phyloP scores from a whole-genome alignment of 2,797 vertebrate species.

The Scarus forsteni region DNA sequence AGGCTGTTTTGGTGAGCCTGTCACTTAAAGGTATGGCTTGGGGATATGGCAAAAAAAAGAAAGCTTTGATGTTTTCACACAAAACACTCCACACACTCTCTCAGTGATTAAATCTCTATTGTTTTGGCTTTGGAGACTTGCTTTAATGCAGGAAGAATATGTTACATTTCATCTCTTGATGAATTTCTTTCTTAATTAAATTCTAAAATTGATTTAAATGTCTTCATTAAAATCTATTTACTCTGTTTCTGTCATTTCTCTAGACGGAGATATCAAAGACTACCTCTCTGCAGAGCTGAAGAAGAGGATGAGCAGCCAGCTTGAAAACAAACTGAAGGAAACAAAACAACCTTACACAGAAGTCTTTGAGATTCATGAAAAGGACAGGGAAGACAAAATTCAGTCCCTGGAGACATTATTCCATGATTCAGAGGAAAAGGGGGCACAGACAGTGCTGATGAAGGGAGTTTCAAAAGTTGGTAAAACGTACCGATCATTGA shows the following conservation, averaged over 20 bases:
- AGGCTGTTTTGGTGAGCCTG: too few species aligned
- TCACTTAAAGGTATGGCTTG: too few species aligned
- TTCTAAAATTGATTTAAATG: not conserved
- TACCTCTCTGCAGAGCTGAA: not conserved
- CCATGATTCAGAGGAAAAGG: rapidly evolving
- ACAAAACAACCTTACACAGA: not conserved
- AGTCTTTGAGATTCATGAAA: not conserved
- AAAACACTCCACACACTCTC: too few species aligned
- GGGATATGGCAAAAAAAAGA: too few species aligned
- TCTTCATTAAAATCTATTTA: not conserved
- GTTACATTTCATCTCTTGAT: too few species aligned
- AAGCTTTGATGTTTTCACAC: too few species aligned
- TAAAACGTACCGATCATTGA: slow-evolving; percentile 57
- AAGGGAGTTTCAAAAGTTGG: slow-evolving; percentile 52
- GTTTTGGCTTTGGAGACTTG: too few species aligned
- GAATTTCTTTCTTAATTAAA: too few species aligned
- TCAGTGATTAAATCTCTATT: too few species aligned
- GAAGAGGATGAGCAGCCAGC: not conserved
- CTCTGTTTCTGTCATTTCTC: not conserved
- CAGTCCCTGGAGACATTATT: not conserved
- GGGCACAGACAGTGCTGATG: slow-evolving; percentile 52
- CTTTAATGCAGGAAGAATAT: too few species aligned
- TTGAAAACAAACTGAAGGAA: rapidly evolving
- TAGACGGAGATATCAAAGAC: rapidly evolving
- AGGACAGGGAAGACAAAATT: rapidly evolving